Conservation (phyloP, 2,888 invertebrate species). For the Eupithecia insigniata region DNA sequence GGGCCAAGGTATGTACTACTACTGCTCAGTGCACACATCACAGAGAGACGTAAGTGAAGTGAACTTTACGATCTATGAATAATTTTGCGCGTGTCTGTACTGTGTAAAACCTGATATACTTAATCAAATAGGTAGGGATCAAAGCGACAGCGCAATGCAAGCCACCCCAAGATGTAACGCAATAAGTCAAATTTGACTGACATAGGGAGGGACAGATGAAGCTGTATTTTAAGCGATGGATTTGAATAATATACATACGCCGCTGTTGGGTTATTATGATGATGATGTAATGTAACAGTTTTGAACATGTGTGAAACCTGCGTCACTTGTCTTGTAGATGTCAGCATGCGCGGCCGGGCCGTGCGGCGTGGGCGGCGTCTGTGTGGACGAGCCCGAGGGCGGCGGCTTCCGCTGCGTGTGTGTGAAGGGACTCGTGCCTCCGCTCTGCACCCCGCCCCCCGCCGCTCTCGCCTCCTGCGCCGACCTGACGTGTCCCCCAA, state of each 20-base stretch:
- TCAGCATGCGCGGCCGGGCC: constrained; percentile 87
- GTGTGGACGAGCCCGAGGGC: constrained; percentile 83
- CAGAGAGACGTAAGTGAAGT: too few species aligned
- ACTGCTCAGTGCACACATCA: too few species aligned
- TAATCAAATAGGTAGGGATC: too few species aligned
- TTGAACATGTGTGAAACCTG: too few species aligned
- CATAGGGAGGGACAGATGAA: not conserved
- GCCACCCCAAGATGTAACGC: not conserved
- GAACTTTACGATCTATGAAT: too few species aligned
- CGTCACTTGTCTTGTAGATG: constrained; percentile 54
- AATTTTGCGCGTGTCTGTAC: too few species aligned
- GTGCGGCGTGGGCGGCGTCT: constrained; percentile 91
- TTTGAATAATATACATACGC: too few species aligned
- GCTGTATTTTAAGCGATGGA: not conserved
- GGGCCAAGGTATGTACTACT: constrained; percentile 74
- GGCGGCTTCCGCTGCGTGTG: constrained; percentile 88
- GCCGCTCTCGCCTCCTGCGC: constrained; percentile 75
- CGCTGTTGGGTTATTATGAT: not conserved
- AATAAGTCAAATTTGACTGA: too few species aligned
- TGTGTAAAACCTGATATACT: too few species aligned
- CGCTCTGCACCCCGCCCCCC: constrained; percentile 67
- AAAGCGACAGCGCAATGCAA: not conserved
- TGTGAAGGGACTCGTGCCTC: constrained; percentile 80
- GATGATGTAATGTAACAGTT: not conserved
- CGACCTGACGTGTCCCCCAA: constrained; percentile 84